Conservation (phyloP, 2,797 vertebrate genomes). For the Tenualosa thibaudeaui region DNA sequence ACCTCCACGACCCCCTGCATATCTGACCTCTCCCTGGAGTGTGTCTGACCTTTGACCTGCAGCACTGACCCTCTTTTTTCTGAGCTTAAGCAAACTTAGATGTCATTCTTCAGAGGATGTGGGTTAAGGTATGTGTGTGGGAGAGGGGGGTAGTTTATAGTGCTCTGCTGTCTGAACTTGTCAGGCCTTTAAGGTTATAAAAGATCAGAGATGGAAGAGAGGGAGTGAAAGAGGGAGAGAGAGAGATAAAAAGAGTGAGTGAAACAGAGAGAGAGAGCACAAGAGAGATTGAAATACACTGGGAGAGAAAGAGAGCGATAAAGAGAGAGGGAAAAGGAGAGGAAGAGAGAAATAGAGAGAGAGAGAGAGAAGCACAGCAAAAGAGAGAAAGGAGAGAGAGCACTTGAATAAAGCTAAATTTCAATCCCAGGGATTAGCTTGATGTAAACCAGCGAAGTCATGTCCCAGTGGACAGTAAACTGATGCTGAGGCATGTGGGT, state of each 20-base stretch:
- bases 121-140: neutral
- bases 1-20: conserved; percentile 31
- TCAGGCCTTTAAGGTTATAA: neutral
- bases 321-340: neutral
- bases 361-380: neutral
- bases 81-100: neutral
- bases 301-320: neutral
- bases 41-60: neutral
- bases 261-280: neutral
- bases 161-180: neutral
- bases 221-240: neutral
- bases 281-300: neutral
- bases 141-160: neutral
- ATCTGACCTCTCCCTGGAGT: conserved; percentile 1
- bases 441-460: neutral
- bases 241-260: neutral
- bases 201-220: neutral
- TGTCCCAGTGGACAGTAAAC: neutral
- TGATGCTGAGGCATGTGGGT: conserved; percentile 7
- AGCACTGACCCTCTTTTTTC: neutral
- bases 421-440: neutral
- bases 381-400: neutral
- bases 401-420: neutral
- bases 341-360: neutral
- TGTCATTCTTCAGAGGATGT: neutral